Evolutionary conservation across 2,888 invertebrate genomes (phyloP), one percentile per base, ranked within the genome.

Genomic region (Phortica okadai): DNA sequence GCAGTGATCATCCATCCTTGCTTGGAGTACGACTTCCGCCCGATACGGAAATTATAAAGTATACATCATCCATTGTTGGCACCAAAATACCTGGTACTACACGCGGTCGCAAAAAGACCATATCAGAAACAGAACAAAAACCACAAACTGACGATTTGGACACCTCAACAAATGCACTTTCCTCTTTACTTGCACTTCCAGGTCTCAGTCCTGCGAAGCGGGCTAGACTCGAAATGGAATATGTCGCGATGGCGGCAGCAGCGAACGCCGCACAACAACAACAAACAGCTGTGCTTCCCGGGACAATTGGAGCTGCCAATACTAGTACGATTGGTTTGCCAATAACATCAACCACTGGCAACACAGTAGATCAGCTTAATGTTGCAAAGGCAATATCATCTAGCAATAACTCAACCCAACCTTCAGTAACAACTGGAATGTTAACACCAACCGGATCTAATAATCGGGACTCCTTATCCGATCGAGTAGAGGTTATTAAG

Each of bases 21-120:
- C 92, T 96, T 89, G 96, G 96, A 78, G 96, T 97, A 72, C 94
- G 97, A 79, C 92, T 97, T 85, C 97, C 97, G 81, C 97, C 97
- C 58, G 97, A 97, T 90, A 97, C 97, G 67, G 97, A 97, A 92
- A 97, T 97, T 82, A 97, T 97, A 90, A 97, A 97, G 92, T 97
- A 97, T 91, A 97, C 97, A 82, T 96, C 96, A 82, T 96, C 96
- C 78, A 94, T 97, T 88, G 95, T 96, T 83, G 97, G 97, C 78
- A 96, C 96, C 76, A 97, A 97, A 93, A 94, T 96, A 81, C 95
- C 96, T 14, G 96, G 97, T 79, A 95, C 95, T 79, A 96, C 96
- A 83, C 93, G 96, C 73, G 97, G 97, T 77, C 93, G 97, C 77
- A 97, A 97, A 93, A 97, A 97, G 93, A 97, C 97, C 73, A 97